phyloP scores from a whole-genome alignment of 2,797 vertebrate species.

The Accipiter fasciatus region DNA sequence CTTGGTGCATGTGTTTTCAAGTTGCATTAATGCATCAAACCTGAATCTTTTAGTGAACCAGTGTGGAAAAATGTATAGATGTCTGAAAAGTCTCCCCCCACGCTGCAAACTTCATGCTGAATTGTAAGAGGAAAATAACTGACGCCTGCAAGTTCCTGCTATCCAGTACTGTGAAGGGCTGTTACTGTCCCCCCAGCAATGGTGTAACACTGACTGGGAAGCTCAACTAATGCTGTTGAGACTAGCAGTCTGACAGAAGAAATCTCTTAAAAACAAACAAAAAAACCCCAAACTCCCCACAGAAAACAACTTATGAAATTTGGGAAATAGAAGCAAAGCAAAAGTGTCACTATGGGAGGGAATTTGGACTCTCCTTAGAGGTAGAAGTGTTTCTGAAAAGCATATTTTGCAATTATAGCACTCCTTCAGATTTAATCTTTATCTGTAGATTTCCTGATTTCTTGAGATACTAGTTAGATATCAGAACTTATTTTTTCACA shows the following conservation, averaged over 20 bases:
- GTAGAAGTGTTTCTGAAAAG: background rate
- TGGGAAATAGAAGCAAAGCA: background rate
- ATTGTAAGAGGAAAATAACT: too few species aligned
- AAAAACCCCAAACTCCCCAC: fast-evolving
- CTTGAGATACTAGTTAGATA: background rate
- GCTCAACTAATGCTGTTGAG: background rate
- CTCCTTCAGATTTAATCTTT: background rate
- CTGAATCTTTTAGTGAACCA: background rate
- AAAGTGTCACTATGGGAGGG: background rate
- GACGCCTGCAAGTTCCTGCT: fast-evolving
- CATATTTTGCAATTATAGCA: background rate
- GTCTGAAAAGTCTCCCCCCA: background rate
- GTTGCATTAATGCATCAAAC: background rate
- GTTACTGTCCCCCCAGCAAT: background rate
- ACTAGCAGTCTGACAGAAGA: background rate
- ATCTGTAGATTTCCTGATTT: background rate
- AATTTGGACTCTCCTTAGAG: background rate
- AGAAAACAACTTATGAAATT: background rate
- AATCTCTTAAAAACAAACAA: background rate
- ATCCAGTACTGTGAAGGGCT: background rate
- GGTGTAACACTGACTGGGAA: background rate
- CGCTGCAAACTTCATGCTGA: background rate
- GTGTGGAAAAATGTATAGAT: background rate
- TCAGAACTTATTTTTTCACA: background rate
- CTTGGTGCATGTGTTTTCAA: background rate